Base-by-base conservation (phyloP, 2,797 vertebrate species). In the Diplodus puntazzo region DNA sequence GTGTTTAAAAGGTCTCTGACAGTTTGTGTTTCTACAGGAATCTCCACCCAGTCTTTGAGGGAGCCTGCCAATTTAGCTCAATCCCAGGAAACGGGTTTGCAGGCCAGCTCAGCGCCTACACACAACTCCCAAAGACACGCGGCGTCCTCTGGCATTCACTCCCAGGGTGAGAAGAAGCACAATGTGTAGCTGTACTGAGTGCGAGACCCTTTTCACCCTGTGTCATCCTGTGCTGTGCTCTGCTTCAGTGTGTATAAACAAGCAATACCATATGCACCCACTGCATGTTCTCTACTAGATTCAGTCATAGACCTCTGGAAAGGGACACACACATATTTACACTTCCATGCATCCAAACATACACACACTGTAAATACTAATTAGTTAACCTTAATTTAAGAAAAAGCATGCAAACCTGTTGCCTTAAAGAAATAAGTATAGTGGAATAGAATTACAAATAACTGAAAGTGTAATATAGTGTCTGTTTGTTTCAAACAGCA, bases 21-120 rank as follows among this genome's bases (percentile, higher is more conserved):
- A 17, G 16, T 58, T 63, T 67, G 10, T 79, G 0, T 87, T 76
- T 83, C 30, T 49, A 2, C 73, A 94, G 94, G 86, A 50, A 87
- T 89, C 58, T 94, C 93, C 16, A 82, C 89, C 23, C 93, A 93
- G 78, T 94, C 91, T 48, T 79, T 94, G 73, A 92, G 89, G 69
- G 92, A 92, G 72, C 88, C 91, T 21, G 63, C 71, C 16, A 88
- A 84, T 73, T 23, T 68, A 67, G 66, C 70, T 63, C 87, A 79
- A 0, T 80, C 83, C 63, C 81, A 77, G 55, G 82, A 89, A 21
- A 69, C 46, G 0, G 67, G 69, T 59, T 77, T 78, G 43, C 82
- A 89, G 57, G 58, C 58, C 83, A 85, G 84, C 75, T 88, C 89
- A 10, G 77, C 79, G 0, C 82, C 64, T 1, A 82, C 79, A 20